Percentiles rank a stretch among this genome's conserved stretches.
Conservation (phyloP, 2,113 vertebrate genomes). For the Microtus ochrogaster region DNA sequence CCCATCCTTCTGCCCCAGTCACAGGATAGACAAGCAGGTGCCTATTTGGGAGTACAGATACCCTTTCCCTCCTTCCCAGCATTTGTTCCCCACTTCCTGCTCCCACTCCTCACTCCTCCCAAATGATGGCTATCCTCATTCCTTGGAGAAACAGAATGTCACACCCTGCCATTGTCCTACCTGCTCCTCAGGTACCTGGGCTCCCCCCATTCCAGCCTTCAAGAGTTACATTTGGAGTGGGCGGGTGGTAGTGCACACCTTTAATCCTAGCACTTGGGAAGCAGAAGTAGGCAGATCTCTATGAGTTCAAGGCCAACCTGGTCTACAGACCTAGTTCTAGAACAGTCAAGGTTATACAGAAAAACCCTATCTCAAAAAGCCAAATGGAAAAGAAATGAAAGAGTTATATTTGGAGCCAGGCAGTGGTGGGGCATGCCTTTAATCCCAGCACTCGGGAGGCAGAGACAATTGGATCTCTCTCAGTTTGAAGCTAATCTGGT, state of each 20-base stretch:
- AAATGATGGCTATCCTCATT: background rate
- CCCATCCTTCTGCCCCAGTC: accelerated
- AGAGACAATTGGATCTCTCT: no score
- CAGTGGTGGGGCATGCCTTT: background rate
- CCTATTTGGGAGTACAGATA: background rate
- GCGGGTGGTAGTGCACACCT: accelerated
- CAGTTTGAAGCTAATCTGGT: background rate
- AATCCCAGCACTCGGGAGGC: background rate
- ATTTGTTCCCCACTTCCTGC: background rate
- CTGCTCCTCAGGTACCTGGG: background rate
- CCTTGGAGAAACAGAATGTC: background rate
- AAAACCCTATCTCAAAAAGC: background rate
- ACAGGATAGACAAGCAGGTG: background rate
- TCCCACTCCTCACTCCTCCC: background rate
- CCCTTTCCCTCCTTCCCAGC: background rate
- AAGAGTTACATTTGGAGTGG: background rate
- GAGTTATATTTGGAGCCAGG: background rate
- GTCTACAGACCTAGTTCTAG: background rate
- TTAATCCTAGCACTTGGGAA: background rate
- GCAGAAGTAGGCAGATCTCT: background rate
- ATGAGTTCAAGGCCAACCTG: background rate
- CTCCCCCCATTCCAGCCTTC: background rate
- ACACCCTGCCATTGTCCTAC: background rate
- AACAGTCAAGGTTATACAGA: background rate
- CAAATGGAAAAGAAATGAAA: background rate